phyloP scores from a whole-genome alignment of 2,113 vertebrate genomes.

The Probosciger aterrimus region DNA sequence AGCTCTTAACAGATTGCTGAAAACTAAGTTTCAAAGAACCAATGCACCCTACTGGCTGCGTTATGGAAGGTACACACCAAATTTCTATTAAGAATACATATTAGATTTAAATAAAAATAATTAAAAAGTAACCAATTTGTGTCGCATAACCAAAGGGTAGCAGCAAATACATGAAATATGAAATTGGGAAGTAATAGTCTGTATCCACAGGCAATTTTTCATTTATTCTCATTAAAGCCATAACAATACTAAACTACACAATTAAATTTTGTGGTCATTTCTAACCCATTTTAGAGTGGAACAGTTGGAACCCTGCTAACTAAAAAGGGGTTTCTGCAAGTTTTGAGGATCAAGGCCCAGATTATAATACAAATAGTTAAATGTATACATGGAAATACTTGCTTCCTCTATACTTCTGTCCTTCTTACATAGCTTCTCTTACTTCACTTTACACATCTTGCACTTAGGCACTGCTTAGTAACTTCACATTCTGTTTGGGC shows the following conservation, averaged over 20 bases:
- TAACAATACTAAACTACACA: background rate
- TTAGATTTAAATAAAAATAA: background rate
- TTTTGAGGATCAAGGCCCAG: background rate
- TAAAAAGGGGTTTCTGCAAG: background rate
- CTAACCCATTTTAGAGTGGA: background rate
- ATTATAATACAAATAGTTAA: background rate
- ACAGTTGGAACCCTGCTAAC: background rate
- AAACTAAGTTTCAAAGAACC: background rate
- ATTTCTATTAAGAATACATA: background rate
- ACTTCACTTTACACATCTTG: background rate
- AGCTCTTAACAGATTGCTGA: background rate
- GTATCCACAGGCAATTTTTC: background rate
- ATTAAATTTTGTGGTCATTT: background rate
- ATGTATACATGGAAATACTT: background rate
- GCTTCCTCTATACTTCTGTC: background rate
- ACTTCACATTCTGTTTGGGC: background rate
- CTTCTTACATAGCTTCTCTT: background rate
- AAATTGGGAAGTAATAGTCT: background rate
- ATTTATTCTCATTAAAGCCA: background rate
- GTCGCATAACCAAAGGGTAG: background rate
- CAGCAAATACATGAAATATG: background rate
- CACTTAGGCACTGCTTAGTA: background rate
- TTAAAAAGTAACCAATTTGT: background rate
- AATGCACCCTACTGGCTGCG: slow-evolving; percentile 32
- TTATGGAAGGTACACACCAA: background rate